A percentile compares a stretch with the other conserved stretches of the same genome.
Conservation (phyloP, 2,797 vertebrate genomes). For the Trichosurus vulpecula region DNA sequence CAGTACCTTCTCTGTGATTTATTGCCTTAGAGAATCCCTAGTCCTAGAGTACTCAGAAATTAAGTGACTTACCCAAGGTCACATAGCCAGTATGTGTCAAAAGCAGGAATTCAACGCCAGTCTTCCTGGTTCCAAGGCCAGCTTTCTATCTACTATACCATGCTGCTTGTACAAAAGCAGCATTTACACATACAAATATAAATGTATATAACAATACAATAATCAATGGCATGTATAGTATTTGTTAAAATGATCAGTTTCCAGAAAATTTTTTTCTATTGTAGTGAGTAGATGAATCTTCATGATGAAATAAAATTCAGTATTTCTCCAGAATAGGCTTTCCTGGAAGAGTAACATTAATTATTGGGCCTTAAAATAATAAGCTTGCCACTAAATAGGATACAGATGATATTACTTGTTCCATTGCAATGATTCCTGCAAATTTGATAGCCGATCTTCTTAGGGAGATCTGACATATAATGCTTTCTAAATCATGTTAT, state of each 20-base stretch:
- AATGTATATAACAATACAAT: neutral
- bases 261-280: neutral
- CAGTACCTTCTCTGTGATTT: neutral
- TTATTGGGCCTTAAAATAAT: constrained; percentile 10
- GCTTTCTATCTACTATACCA: neutral
- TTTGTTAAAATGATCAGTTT: constrained; percentile 23
- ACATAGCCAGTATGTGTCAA: neutral
- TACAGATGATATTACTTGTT: neutral
- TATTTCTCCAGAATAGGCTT: constrained; percentile 11
- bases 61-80: neutral
- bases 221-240: constrained; percentile 18
- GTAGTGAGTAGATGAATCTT: constrained; percentile 6
- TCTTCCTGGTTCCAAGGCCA: neutral
- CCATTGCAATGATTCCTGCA: constrained; percentile 18
- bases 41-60: neutral
- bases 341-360: neutral
- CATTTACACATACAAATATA: neutral
- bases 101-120: neutral
- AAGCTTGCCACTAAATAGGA: constrained; percentile 2
- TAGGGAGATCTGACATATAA: constrained; percentile 25
- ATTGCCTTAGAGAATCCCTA: neutral
- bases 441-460: constrained; percentile 38
- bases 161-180: neutral
- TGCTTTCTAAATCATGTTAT: constrained; percentile 42
- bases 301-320: constrained; percentile 22